A percentile compares a stretch with the other conserved stretches of the same genome.
phyloP scores from a whole-genome alignment of 1,140 invertebrate genomes.

The Bombus consobrinus region DNA sequence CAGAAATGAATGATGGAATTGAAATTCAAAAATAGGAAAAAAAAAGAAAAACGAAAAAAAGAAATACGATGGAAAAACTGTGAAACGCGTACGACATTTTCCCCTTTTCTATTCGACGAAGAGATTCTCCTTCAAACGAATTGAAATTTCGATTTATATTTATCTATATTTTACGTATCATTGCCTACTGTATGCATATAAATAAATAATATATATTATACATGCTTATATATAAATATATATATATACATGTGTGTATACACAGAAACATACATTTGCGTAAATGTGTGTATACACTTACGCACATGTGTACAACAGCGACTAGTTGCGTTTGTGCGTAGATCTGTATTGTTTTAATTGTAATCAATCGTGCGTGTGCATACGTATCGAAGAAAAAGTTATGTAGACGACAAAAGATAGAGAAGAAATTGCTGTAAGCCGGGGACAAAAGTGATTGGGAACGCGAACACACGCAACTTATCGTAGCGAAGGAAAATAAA shows the following conservation, averaged over 20 bases:
- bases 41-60: not conserved
- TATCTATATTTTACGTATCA: slow-evolving; percentile 64
- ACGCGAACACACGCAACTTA: not conserved
- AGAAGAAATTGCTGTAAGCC: not conserved
- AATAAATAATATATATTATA: slow-evolving; percentile 58
- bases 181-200: slow-evolving; percentile 69
- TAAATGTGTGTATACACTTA: slow-evolving; percentile 24
- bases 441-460: not conserved
- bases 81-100: slow-evolving; percentile 43
- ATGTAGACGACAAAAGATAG: not conserved
- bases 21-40: not conserved
- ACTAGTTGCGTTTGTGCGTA: slow-evolving; percentile 14
- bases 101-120: slow-evolving; percentile 35
- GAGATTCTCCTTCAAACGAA: slow-evolving; percentile 6
- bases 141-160: slow-evolving; percentile 54
- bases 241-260: slow-evolving; percentile 55
- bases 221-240: slow-evolving; percentile 54
- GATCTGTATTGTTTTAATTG: slow-evolving; percentile 6
- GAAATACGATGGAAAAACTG: not conserved
- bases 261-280: slow-evolving; percentile 53
- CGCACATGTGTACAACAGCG: not conserved
- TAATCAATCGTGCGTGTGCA: slow-evolving; percentile 25
- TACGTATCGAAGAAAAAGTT: slow-evolving; percentile 32
- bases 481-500: not conserved
- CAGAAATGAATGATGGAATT: not conserved